phyloP scores from a whole-genome alignment of 2,888 invertebrate genomes.

The Nysson spinosus region DNA sequence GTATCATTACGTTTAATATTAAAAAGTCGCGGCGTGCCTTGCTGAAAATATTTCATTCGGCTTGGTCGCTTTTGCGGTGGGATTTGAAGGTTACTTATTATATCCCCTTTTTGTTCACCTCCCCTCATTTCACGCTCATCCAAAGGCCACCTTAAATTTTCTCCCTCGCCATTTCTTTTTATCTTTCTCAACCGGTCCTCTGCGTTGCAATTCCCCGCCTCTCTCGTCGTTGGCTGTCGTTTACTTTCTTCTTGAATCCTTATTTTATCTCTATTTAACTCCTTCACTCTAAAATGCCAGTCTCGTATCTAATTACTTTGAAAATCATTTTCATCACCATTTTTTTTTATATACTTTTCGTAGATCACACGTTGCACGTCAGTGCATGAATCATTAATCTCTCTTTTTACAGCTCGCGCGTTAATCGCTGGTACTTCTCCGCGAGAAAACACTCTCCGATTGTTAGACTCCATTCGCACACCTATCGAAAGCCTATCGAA shows the following conservation, averaged over 20 bases:
- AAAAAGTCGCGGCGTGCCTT: slow-evolving; percentile 62
- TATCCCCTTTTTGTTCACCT: neutral
- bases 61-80: slow-evolving; percentile 54
- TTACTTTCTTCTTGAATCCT: slow-evolving; percentile 1
- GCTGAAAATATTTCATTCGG: slow-evolving; percentile 65
- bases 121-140: neutral
- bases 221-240: slow-evolving; percentile 23
- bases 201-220: neutral
- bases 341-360: neutral
- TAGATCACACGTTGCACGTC: slow-evolving; percentile 3
- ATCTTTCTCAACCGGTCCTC: neutral
- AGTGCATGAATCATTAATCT: neutral
- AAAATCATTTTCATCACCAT: neutral
- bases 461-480: neutral
- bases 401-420: slow-evolving; percentile 1
- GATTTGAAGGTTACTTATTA: slow-evolving; percentile 41
- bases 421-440: slow-evolving; percentile 8
- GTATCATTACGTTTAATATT: slow-evolving; percentile 63
- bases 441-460: slow-evolving; percentile 12
- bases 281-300: slow-evolving; percentile 5
- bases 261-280: neutral
- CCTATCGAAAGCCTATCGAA: slow-evolving; percentile 6
- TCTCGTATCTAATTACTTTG: slow-evolving; percentile 1
- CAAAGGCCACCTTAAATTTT: neutral
- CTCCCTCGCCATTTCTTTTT: neutral